Evolutionary conservation across 2,888 invertebrate species (phyloP).

Genomic region (Watsonalla binaria): DNA sequence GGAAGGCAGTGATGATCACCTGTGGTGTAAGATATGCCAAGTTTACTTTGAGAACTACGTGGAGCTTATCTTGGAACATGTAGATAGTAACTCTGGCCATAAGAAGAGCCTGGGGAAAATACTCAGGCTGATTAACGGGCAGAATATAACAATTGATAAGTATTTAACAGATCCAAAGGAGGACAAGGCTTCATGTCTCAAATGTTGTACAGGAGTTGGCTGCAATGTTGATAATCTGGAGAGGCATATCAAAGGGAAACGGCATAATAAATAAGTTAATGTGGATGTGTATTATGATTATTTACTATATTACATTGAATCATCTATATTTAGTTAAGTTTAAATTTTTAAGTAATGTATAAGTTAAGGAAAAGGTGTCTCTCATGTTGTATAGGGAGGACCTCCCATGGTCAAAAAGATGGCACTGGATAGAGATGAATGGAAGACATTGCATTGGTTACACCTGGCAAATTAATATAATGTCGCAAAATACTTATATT

Average conservation of each 20-base stretch:
- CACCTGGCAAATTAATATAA: too few relatives aligned
- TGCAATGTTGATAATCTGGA: constrained; percentile 45
- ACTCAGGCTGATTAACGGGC: constrained; percentile 31
- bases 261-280: constrained; percentile 10
- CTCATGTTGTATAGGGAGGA: too few relatives aligned
- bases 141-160: constrained; percentile 40
- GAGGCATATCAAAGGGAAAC: constrained; percentile 37
- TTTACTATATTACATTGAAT: too few relatives aligned
- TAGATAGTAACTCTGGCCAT: constrained; percentile 35
- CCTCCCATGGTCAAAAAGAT: too few relatives aligned
- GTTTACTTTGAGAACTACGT: constrained; percentile 44
- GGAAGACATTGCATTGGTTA: too few relatives aligned
- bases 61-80: constrained; percentile 42
- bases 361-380: too few relatives aligned
- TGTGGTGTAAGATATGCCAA: constrained; percentile 53
- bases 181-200: constrained; percentile 38
- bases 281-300: too few relatives aligned
- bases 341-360: too few relatives aligned
- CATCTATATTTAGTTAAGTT: too few relatives aligned
- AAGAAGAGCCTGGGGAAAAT: constrained; percentile 28
- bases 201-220: constrained; percentile 36
- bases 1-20: constrained; percentile 30
- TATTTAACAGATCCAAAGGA: constrained; percentile 41
- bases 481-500: too few relatives aligned
- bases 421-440: too few relatives aligned